Conservation (phyloP, 2,797 vertebrate species). For the Acropternis orthonyx region DNA sequence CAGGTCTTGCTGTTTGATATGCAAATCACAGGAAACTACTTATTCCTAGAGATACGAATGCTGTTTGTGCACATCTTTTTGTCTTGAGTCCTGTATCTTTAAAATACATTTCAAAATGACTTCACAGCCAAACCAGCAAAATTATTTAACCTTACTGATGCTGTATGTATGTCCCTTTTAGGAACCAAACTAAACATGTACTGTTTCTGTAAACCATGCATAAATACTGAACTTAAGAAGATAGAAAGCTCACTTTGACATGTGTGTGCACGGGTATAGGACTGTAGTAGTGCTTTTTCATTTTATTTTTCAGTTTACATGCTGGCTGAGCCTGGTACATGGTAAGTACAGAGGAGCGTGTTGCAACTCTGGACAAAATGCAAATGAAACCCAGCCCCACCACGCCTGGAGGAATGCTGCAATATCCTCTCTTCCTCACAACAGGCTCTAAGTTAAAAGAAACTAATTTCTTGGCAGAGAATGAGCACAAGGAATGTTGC, state of each 20-base stretch:
- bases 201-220: background rate
- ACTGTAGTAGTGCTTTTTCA: background rate
- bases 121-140: background rate
- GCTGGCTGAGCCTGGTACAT: background rate
- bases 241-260: background rate
- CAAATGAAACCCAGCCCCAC: constrained; percentile 25
- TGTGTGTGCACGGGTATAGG: background rate
- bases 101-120: background rate
- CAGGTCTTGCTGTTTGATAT: background rate
- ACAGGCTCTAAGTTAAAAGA: constrained; percentile 28
- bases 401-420: constrained; percentile 43
- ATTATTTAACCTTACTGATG: background rate
- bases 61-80: background rate
- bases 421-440: constrained; percentile 7
- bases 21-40: background rate
- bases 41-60: background rate
- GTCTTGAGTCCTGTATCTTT: background rate
- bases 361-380: constrained; percentile 33
- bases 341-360: background rate
- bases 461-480: background rate
- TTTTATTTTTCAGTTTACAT: background rate
- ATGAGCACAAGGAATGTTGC: constrained; percentile 48
- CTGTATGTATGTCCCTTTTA: background rate
- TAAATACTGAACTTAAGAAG: background rate
- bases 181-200: background rate